A percentile compares a stretch with the other conserved stretches of the same genome.
phyloP scores from a whole-genome alignment of 2,888 invertebrate genomes.

The Philaethria dido region DNA sequence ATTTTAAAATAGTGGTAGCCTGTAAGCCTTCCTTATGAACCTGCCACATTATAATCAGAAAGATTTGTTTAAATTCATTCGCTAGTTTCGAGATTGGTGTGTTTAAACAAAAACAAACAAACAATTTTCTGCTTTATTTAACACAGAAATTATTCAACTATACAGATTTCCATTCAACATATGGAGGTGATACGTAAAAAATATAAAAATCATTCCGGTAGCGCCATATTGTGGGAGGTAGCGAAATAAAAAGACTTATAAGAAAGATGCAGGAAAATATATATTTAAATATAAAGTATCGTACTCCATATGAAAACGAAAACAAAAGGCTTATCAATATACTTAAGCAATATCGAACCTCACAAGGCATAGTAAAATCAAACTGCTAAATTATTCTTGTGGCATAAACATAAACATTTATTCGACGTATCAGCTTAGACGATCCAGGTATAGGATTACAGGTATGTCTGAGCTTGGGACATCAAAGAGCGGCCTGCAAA shows the following conservation, averaged over 20 bases:
- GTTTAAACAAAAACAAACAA: too few relatives aligned
- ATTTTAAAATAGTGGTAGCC: too few relatives aligned
- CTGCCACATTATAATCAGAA: too few relatives aligned
- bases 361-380: slow-evolving; percentile 29
- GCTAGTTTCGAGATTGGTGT: too few relatives aligned
- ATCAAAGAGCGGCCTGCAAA: background rate
- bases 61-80: too few relatives aligned
- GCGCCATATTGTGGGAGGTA: too few relatives aligned
- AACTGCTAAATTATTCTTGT: slow-evolving; percentile 34
- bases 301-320: background rate
- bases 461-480: slow-evolving; percentile 18
- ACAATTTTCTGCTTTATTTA: too few relatives aligned
- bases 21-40: too few relatives aligned
- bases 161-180: background rate
- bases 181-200: background rate
- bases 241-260: slow-evolving; percentile 8
- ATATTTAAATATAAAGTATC: slow-evolving; percentile 16
- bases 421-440: slow-evolving; percentile 32
- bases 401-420: slow-evolving; percentile 36
- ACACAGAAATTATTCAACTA: background rate
- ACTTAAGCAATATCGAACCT: slow-evolving; percentile 25
- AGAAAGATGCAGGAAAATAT: background rate
- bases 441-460: slow-evolving; percentile 25
- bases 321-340: slow-evolving; percentile 29
- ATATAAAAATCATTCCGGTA: background rate